Conservation (phyloP, 1,140 invertebrate genomes). For the Melipona quadrifasciata region DNA sequence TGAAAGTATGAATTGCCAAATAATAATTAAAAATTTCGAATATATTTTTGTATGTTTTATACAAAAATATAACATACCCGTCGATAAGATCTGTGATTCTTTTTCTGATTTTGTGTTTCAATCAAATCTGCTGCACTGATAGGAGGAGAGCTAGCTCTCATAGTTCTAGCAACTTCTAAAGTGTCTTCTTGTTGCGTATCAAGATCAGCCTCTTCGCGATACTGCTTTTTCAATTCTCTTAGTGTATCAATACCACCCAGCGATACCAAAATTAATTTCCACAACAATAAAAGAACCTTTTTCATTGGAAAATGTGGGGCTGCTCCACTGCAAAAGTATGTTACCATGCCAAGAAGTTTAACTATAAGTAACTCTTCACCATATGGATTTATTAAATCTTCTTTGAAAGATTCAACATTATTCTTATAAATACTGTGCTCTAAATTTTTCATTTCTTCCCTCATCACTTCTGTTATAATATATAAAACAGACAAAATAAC, state of each 20-base stretch:
- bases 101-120: conserved; percentile 92
- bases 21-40: neutral
- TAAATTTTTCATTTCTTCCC: conserved; percentile 85
- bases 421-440: conserved; percentile 87
- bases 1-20: conserved; percentile 74
- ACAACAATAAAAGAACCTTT: conserved; percentile 96
- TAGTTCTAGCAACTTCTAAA: conserved; percentile 94
- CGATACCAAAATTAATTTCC: conserved; percentile 96
- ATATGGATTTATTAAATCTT: conserved; percentile 86
- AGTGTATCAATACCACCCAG: conserved; percentile 94
- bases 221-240: conserved; percentile 87
- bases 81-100: conserved; percentile 85
- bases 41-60: neutral
- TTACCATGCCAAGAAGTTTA: conserved; percentile 96
- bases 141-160: conserved; percentile 97
- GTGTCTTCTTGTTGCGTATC: conserved; percentile 94
- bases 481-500: conserved; percentile 96
- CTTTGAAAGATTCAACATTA: conserved; percentile 88
- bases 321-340: conserved; percentile 95
- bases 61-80: conserved; percentile 78
- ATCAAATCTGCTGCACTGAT: conserved; percentile 95
- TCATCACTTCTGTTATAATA: conserved; percentile 95
- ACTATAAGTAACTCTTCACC: conserved; percentile 93
- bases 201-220: conserved; percentile 88
- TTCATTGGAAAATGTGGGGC: conserved; percentile 99